Conservation (phyloP, 2,113 vertebrate species). For the Calonectris borealis region DNA sequence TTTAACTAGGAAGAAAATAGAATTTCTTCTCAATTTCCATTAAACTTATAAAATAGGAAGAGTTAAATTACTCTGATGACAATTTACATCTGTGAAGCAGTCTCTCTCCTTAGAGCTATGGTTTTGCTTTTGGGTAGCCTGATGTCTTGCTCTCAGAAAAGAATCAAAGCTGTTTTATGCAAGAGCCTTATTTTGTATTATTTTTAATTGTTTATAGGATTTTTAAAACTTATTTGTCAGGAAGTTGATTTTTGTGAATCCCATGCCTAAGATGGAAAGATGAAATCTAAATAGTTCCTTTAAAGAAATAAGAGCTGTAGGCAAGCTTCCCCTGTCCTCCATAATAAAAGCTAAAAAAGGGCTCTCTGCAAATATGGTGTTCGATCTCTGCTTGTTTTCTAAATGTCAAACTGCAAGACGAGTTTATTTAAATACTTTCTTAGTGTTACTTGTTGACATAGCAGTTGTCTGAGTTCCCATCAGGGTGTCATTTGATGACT, state of each 20-base stretch:
- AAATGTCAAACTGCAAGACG: constrained; percentile 31
- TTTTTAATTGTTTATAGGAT: neutral
- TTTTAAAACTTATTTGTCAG: neutral
- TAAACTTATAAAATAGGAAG: neutral
- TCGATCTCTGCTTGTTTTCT: constrained; percentile 26
- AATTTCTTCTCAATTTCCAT: neutral
- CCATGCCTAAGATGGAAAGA: neutral
- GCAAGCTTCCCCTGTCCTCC: neutral
- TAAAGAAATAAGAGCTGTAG: neutral
- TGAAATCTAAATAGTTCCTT: neutral
- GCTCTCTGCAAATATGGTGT: neutral
- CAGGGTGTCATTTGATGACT: constrained; percentile 7
- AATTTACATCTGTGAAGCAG: neutral
- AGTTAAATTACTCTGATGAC: neutral
- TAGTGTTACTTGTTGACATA: constrained; percentile 48
- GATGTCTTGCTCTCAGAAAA: neutral
- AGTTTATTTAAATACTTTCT: constrained; percentile 38
- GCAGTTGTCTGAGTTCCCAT: constrained; percentile 34
- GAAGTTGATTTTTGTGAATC: neutral
- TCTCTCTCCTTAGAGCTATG: neutral
- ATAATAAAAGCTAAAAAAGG: neutral
- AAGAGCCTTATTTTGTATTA: neutral
- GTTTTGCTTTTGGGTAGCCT: neutral
- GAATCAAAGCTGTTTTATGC: neutral
- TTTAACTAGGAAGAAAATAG: neutral